phyloP scores from a whole-genome alignment of 2,888 invertebrate genomes.

The Phaedon cochleariae region DNA sequence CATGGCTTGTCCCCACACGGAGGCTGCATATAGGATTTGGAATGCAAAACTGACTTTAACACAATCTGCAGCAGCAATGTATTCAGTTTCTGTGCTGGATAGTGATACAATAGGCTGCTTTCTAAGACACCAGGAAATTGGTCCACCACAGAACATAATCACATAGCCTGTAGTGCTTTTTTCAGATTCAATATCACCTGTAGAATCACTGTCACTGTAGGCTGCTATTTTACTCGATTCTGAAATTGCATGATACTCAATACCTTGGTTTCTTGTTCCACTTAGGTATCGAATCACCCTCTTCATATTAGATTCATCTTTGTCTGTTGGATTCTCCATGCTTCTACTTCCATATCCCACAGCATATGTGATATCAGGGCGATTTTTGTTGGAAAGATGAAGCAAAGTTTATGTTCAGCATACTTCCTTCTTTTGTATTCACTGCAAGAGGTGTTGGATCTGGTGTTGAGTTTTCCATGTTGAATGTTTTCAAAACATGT shows the following conservation, averaged over 20 bases:
- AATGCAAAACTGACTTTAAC: too few species aligned
- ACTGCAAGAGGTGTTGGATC: neutral
- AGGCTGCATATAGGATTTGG: too few species aligned
- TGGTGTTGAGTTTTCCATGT: neutral
- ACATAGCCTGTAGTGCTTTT: slow-evolving; percentile 41
- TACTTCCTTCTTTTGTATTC: too few species aligned
- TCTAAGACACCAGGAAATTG: slow-evolving; percentile 43
- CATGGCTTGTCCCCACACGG: too few species aligned
- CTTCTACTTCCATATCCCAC: neutral
- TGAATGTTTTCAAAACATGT: neutral
- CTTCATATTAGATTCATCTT: neutral
- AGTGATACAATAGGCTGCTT: slow-evolving; percentile 44
- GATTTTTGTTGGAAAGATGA: neutral
- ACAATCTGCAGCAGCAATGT: slow-evolving; percentile 35
- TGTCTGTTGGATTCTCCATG: neutral
- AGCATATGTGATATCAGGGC: neutral
- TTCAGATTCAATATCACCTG: slow-evolving; percentile 18
- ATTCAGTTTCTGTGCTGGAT: slow-evolving; percentile 48
- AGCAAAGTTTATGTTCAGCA: neutral
- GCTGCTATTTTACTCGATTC: slow-evolving; percentile 2
- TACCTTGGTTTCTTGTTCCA: neutral
- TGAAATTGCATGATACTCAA: neutral
- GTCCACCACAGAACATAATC: slow-evolving; percentile 38
- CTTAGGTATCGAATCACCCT: neutral
- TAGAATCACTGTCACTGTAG: slow-evolving; percentile 38